phyloP scores from a whole-genome alignment of 2,797 vertebrate species.

The Enteromius afrohamiltoni region DNA sequence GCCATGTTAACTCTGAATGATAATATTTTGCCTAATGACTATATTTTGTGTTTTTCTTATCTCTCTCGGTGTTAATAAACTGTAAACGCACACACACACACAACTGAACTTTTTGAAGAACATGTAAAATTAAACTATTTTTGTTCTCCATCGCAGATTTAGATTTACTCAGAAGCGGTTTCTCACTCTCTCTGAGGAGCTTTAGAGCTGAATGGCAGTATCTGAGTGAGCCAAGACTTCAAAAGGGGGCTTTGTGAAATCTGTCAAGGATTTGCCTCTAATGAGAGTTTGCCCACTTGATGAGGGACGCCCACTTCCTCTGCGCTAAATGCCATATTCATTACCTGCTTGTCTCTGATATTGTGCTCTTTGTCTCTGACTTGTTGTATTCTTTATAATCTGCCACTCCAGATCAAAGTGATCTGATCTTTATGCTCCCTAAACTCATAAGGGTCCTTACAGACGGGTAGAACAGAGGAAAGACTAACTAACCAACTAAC shows the following conservation, averaged over 20 bases:
- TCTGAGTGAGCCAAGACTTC: constrained; percentile 63
- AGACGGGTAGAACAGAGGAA: constrained; percentile 44
- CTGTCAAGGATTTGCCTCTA: constrained; percentile 65
- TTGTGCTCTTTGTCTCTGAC: constrained; percentile 58
- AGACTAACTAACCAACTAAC: constrained; percentile 3
- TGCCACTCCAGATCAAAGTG: constrained; percentile 64
- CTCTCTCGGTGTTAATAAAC: constrained; percentile 39
- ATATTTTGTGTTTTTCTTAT: constrained; percentile 51
- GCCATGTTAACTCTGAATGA: constrained; percentile 54
- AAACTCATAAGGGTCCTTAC: constrained; percentile 55
- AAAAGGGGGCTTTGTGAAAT: constrained; percentile 67
- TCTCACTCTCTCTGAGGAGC: constrained; percentile 44
- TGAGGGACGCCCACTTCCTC: constrained; percentile 66
- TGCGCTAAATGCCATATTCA: constrained; percentile 69
- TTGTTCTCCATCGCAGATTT: constrained; percentile 5
- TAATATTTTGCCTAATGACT: constrained; percentile 64
- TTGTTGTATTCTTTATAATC: constrained; percentile 58
- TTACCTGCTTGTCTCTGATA: constrained; percentile 67
- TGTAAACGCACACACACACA: constrained; percentile 30
- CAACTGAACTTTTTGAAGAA: neutral
- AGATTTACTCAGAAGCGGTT: constrained; percentile 47
- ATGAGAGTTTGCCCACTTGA: constrained; percentile 67
- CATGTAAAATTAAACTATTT: constrained; percentile 2
- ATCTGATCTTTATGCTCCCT: constrained; percentile 59
- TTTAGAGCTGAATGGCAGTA: constrained; percentile 58